Evolutionary conservation across 2,797 vertebrate species (phyloP).

Genomic region (Ibycter americanus): DNA sequence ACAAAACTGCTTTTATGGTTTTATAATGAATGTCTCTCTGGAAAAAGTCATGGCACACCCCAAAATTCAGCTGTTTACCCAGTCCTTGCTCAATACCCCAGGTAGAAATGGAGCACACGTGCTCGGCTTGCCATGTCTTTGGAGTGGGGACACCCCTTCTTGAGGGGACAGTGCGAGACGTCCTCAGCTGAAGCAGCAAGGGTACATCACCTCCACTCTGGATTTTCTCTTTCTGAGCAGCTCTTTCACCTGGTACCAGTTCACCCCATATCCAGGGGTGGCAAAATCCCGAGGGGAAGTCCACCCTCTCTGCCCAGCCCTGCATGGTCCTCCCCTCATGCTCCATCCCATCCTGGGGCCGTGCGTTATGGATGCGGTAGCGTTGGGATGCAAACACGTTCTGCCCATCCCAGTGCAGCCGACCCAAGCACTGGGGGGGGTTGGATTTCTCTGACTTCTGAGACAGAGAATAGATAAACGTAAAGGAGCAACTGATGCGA

Average conservation of each 20-base stretch:
- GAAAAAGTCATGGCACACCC: rapidly evolving
- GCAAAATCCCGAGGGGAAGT: background rate
- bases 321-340: rapidly evolving
- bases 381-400: rapidly evolving
- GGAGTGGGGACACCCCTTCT: background rate
- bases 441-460: background rate
- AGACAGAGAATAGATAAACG: background rate
- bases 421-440: background rate
- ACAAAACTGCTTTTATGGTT: background rate
- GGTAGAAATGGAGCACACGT: background rate
- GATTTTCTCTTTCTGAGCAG: background rate
- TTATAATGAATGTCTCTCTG: background rate
- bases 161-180: background rate
- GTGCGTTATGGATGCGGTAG: rapidly evolving
- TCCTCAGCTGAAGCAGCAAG: background rate
- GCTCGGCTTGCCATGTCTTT: rapidly evolving
- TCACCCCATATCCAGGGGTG: background rate
- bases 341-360: background rate
- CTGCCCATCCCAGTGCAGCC: rapidly evolving
- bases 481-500: background rate
- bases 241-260: background rate
- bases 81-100: background rate
- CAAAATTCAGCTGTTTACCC: background rate
- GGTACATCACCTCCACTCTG: rapidly evolving
- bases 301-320: rapidly evolving